Evolutionary conservation across 2,888 invertebrate species (phyloP).

Genomic region (Folsomia candida): DNA sequence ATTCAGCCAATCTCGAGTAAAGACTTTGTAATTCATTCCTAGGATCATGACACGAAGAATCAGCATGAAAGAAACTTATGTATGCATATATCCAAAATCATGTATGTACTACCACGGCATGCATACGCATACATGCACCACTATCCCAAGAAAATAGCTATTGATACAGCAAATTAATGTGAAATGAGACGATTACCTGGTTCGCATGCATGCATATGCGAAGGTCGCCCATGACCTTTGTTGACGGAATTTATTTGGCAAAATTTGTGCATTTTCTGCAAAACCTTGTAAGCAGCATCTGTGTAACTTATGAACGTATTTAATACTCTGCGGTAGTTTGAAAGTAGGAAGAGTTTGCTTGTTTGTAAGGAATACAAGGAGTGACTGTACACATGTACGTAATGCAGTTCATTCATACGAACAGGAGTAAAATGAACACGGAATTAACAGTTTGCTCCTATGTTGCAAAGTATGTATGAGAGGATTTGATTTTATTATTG

Average conservation of each 20-base stretch:
- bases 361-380: too few species aligned
- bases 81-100: background rate
- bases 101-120: background rate
- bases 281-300: background rate
- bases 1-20: background rate
- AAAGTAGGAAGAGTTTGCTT: too few species aligned
- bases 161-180: too few species aligned
- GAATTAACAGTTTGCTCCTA: background rate
- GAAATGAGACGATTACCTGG: background rate
- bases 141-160: too few species aligned
- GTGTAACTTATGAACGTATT: background rate
- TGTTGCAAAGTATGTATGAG: background rate
- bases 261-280: background rate
- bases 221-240: background rate
- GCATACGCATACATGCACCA: too few species aligned
- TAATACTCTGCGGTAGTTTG: too few species aligned
- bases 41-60: too few species aligned
- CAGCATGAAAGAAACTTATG: background rate
- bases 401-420: background rate
- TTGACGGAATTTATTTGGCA: background rate
- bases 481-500: too few species aligned
- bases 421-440: background rate
- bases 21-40: background rate
- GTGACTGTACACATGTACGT: too few species aligned
- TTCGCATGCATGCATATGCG: background rate